These are phyloP conservation scores for Rhingia campestris DNA, from an alignment of 2,888 invertebrate species.

Conservation along the genomic window DNA sequence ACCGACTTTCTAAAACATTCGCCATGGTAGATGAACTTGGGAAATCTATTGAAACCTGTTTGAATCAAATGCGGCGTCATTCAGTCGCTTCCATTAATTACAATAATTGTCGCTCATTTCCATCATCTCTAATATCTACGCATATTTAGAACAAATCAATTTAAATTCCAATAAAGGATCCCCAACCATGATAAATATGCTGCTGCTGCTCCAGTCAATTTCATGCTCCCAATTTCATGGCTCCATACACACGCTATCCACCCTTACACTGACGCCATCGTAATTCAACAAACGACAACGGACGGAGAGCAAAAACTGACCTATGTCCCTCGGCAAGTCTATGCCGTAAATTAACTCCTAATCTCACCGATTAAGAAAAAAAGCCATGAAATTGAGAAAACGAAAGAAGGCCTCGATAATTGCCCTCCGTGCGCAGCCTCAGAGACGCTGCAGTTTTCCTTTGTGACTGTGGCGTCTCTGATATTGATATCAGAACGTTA, in stretches of 20 bases:
- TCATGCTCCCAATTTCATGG: neutral
- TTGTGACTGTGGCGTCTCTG: neutral
- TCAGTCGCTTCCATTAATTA: constrained; percentile 1
- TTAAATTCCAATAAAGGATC: constrained; percentile 2
- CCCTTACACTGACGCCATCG: constrained; percentile 27
- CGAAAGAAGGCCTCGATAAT: constrained; percentile 56
- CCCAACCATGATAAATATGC: constrained; percentile 7
- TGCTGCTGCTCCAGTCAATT: neutral
- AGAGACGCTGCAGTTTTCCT: constrained; percentile 27
- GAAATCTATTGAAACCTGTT: no score
- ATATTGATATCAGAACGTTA: neutral
- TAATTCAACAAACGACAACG: constrained; percentile 20
- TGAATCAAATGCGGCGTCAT: no score
- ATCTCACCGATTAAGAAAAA: constrained; percentile 67
- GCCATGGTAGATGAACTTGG: no score
- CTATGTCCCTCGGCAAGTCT: constrained; percentile 61
- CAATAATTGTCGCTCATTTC: constrained; percentile 50
- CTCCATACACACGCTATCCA: constrained; percentile 45
- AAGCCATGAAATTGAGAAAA: constrained; percentile 58
- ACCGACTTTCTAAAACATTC: no score
- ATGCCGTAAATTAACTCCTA: constrained; percentile 68
- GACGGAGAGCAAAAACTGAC: constrained; percentile 67
- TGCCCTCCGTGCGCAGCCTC: constrained; percentile 40
- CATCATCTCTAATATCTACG: constrained; percentile 18
- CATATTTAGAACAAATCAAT: constrained; percentile 67